Evolutionary conservation across 2,888 invertebrate species (phyloP).

Genomic region (Spilosoma lubricipeda): DNA sequence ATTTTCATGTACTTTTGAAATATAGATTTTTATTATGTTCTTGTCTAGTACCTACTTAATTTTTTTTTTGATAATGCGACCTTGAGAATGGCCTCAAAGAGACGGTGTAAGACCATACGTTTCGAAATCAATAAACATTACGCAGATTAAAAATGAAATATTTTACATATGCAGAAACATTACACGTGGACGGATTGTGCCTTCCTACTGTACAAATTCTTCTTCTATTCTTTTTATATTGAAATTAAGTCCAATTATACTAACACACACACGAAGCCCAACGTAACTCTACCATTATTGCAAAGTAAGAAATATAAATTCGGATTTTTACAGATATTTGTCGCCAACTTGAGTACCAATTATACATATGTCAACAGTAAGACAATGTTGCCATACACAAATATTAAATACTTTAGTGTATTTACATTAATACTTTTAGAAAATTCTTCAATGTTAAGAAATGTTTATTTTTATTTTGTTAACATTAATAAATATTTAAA

Average conservation of each 20-base stretch:
- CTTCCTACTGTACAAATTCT: constrained; percentile 57
- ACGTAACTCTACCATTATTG: constrained; percentile 37
- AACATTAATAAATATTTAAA: constrained; percentile 12
- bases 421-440: background rate
- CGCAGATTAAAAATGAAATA: constrained; percentile 21
- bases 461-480: background rate
- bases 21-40: too few relatives aligned
- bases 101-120: background rate
- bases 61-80: too few relatives aligned
- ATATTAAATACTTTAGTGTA: background rate
- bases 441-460: background rate
- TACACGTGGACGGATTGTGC: constrained; percentile 76
- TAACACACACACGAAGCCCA: constrained; percentile 43
- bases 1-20: too few relatives aligned
- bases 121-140: constrained; percentile 30
- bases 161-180: constrained; percentile 55
- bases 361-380: background rate
- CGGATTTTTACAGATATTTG: constrained; percentile 51
- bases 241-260: constrained; percentile 39
- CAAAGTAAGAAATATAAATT: constrained; percentile 52
- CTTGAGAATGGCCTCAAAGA: too few relatives aligned
- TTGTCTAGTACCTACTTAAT: too few relatives aligned
- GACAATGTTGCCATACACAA: constrained; percentile 11
- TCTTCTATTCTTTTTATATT: constrained; percentile 42
- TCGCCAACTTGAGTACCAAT: constrained; percentile 15